These are phyloP conservation scores for Perithous albicinctus DNA, from an alignment of 2,888 invertebrate species.

Conservation along the genomic window DNA sequence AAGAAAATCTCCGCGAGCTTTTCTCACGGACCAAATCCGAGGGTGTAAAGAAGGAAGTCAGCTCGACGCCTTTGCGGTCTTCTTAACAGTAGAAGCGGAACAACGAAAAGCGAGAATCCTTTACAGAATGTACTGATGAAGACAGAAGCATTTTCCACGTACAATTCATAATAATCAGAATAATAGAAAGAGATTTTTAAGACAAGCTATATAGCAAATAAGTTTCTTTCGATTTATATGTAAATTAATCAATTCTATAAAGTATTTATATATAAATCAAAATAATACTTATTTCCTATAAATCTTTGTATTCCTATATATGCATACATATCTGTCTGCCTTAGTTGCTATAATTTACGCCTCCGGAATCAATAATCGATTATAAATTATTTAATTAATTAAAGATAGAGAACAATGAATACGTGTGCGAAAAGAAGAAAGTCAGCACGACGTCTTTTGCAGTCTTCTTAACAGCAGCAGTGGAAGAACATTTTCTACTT, in stretches of 20 bases:
- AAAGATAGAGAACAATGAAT: too few species aligned
- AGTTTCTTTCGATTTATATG: too few species aligned
- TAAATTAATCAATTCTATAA: neutral
- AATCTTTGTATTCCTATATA: too few species aligned
- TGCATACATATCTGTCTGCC: too few species aligned
- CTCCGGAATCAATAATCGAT: too few species aligned
- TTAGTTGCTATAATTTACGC: too few species aligned
- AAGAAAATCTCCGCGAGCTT: conserved; percentile 62
- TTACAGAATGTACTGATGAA: neutral
- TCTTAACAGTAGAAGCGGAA: conserved; percentile 36
- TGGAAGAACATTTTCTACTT: neutral
- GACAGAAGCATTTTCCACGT: conserved; percentile 15
- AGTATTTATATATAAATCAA: neutral
- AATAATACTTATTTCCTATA: too few species aligned
- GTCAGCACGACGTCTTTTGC: too few species aligned
- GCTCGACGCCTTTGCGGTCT: conserved; percentile 59
- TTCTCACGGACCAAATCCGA: conserved; percentile 56
- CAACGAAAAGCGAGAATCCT: conserved; percentile 56
- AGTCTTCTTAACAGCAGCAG: too few species aligned
- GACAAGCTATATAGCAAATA: neutral
- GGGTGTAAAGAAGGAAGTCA: conserved; percentile 58
- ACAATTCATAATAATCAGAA: conserved; percentile 10
- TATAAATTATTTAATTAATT: too few species aligned
- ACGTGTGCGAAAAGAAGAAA: too few species aligned
- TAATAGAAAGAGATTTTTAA: conserved; percentile 15